Evolutionary conservation across 2,797 vertebrate species (phyloP).

Genomic region (Ara ararauna): DNA sequence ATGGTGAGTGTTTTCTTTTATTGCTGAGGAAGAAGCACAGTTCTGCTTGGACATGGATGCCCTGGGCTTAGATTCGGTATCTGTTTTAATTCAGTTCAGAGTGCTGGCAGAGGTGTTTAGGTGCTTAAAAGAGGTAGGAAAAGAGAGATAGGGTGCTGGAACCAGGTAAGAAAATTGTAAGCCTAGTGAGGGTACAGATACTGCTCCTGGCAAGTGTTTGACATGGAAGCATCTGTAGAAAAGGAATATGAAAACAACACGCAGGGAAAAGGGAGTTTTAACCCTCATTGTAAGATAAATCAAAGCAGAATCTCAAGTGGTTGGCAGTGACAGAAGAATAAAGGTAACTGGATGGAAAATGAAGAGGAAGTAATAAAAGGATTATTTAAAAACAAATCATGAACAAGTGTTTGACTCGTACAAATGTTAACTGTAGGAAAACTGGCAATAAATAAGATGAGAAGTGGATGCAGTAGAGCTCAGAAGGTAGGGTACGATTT

Average conservation of each 20-base stretch:
- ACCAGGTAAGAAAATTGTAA: not conserved
- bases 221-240: not conserved
- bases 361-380: slow-evolving; percentile 38
- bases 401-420: not conserved
- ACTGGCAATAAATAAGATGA: not conserved
- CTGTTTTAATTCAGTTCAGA: not conserved
- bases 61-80: not conserved
- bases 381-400: slow-evolving; percentile 25
- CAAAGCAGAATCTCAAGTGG: slow-evolving; percentile 8
- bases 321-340: not conserved
- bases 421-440: not conserved
- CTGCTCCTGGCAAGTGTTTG: not conserved
- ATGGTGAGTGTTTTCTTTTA: not conserved
- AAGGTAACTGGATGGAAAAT: slow-evolving; percentile 24
- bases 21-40: not conserved
- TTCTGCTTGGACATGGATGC: not conserved
- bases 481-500: not conserved
- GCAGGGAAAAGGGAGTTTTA: not conserved
- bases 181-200: not conserved
- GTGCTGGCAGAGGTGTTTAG: not conserved
- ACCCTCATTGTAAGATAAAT: not conserved
- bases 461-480: not conserved
- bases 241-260: not conserved
- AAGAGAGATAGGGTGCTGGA: not conserved
- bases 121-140: not conserved